phyloP scores from a whole-genome alignment of 2,888 invertebrate genomes.

The Tanytarsus gracilentus region DNA sequence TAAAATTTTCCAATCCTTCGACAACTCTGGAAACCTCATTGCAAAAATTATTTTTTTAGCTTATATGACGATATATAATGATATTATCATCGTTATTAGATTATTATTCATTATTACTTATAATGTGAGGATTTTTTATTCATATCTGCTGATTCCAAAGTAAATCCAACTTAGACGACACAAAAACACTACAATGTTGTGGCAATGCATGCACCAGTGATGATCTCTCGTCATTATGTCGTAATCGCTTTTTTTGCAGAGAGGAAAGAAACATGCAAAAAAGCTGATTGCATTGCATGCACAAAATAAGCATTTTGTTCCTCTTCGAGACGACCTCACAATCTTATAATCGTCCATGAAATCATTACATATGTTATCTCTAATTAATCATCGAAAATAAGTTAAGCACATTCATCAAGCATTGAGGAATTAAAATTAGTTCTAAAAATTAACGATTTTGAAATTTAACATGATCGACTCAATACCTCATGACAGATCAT shows the following conservation, averaged over 20 bases:
- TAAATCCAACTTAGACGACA: background rate
- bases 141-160: background rate
- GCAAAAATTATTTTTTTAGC: too few relatives aligned
- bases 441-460: too few relatives aligned
- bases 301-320: background rate
- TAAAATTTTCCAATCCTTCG: too few relatives aligned
- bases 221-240: constrained; percentile 17
- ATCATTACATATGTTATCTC: background rate
- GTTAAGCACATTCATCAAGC: too few relatives aligned
- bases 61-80: background rate
- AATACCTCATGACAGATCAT: background rate
- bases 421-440: too few relatives aligned
- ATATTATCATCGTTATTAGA: background rate
- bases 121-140: background rate
- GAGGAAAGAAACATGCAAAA: background rate
- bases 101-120: background rate
- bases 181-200: background rate
- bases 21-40: too few relatives aligned
- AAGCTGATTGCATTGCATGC: background rate
- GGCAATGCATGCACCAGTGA: background rate
- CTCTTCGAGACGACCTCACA: background rate
- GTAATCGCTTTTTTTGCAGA: constrained; percentile 4
- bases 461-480: too few relatives aligned
- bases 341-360: background rate
- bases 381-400: constrained; percentile 1